Percentiles rank a stretch among this genome's conserved stretches.
These are phyloP conservation scores for Canis aureus DNA, from an alignment of 2,113 vertebrate species.

Conservation along the genomic window DNA sequence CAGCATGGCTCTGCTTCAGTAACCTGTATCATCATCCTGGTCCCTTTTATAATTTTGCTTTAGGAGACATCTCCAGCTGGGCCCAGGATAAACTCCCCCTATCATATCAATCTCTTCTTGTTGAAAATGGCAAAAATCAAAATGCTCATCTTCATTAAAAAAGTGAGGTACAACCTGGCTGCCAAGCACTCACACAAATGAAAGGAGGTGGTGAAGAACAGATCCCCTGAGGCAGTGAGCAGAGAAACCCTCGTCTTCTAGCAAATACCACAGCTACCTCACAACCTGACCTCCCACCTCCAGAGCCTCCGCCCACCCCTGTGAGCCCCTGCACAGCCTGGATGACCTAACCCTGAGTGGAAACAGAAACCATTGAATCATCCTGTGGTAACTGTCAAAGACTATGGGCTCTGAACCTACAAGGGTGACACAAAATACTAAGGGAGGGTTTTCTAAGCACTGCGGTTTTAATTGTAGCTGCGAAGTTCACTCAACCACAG, in stretches of 20 bases:
- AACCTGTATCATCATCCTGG: fast-evolving
- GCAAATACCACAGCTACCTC: background rate
- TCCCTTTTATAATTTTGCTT: background rate
- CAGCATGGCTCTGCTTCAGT: background rate
- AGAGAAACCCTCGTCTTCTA: conserved; percentile 43
- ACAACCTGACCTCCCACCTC: background rate
- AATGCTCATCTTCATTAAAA: background rate
- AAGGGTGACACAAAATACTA: background rate
- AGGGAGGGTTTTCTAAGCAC: conserved; percentile 39
- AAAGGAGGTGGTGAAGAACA: background rate
- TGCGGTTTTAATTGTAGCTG: background rate
- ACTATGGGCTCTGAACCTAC: background rate
- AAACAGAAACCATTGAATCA: conserved; percentile 66
- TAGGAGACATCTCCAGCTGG: background rate
- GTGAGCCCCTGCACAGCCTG: background rate
- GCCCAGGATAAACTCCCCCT: background rate
- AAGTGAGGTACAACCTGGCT: background rate
- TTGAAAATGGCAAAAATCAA: background rate
- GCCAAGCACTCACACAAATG: background rate
- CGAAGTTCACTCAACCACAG: background rate
- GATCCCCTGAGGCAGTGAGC: background rate
- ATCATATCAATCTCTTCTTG: background rate
- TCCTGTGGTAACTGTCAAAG: conserved; percentile 56
- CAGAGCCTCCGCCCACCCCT: background rate
- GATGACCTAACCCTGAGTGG: background rate